Evolutionary conservation across 2,113 vertebrate species (phyloP), one percentile per base, ranked within the genome.

Genomic region (Callochromis pleurospilus): DNA sequence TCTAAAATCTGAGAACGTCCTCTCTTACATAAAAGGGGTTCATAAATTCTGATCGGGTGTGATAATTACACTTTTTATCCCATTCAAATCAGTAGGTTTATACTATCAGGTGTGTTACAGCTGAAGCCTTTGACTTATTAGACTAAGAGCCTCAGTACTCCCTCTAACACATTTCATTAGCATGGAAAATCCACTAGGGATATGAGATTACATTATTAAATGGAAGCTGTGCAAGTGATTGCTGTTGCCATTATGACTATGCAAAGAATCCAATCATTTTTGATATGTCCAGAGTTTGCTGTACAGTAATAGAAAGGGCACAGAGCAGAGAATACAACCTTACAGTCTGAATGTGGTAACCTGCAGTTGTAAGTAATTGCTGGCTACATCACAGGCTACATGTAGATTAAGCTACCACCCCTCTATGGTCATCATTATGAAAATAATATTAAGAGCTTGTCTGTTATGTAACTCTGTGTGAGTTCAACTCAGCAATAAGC

Each of bases 261-360:
- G 65, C 80, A 86, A 83, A 86, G 55, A 90, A 88, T 86, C 79
- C 80, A 90, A 40, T 89, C 26, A 88, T 84, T 85, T 85, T 36
- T 81, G 77, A 87, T 77, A 84, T 10, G 19, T 86, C 42, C 45
- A 13, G 38, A 82, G 79, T 89, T 90, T 82, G 38, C 14, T 55
- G 29, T 55, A 31, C 24, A 77, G 42, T 49, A 80, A 84, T 62
- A 62, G 15, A 84, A 87, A 83, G 40, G 80, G 73, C 58, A 82
- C 24, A 68, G 17, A 88, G 51, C 79, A 58, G 17, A 40, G 62
- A 87, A 82, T 82, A 53, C 5, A 79, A 45, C 42, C 19, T 80
- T 45, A 49, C 17, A 81, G 24, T 80, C 45, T 65, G n/a, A 11
- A 54, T 56, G 53, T 47, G 51, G 19, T 36, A 73, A 79, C 36